Conservation (phyloP, 2,113 vertebrate species). For the Vulpes lagopus region DNA sequence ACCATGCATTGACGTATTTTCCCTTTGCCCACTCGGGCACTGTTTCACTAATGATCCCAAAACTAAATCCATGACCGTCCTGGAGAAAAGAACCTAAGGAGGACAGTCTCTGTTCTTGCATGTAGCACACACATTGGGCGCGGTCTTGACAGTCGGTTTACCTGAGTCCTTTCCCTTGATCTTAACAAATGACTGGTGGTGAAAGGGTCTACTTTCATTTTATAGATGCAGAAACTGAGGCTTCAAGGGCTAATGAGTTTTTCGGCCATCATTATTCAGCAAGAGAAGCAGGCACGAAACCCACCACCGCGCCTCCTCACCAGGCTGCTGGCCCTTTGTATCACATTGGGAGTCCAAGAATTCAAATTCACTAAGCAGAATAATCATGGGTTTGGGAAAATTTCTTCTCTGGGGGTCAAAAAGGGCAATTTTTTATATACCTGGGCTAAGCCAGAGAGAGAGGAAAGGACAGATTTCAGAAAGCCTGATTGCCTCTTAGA, state of each 20-base stretch:
- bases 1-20: neutral
- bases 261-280: neutral
- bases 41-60: neutral
- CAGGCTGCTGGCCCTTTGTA: neutral
- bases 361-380: conserved; percentile 22
- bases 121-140: neutral
- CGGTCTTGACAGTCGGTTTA: neutral
- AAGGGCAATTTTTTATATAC: neutral
- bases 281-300: neutral
- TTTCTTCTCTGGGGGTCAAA: neutral
- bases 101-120: too few relatives aligned
- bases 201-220: conserved; percentile 3
- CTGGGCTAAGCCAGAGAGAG: neutral
- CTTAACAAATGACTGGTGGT: neutral
- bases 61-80: neutral
- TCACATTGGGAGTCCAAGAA: conserved; percentile 22
- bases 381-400: conserved; percentile 32
- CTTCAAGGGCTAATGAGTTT: neutral
- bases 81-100: neutral
- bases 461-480: conserved; percentile 7
- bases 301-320: neutral
- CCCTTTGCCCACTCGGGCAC: neutral
- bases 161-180: neutral
- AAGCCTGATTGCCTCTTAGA: neutral
- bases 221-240: conserved; percentile 33